Base-by-base conservation (phyloP, 2,113 vertebrate species). In the Morone saxatilis region DNA sequence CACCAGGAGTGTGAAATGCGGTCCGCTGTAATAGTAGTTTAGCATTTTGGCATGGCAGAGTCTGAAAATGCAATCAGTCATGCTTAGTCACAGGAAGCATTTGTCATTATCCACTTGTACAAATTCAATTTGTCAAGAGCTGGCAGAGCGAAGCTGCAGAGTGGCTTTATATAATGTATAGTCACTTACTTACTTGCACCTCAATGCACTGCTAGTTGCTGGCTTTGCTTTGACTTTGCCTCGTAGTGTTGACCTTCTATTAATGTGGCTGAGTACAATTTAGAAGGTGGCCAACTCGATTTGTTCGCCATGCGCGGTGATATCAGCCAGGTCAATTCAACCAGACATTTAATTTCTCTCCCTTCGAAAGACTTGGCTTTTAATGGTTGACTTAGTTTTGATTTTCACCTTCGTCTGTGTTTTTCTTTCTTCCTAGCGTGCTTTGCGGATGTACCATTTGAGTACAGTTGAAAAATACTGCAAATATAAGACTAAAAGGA, bases 31-130 rank as follows among this genome's bases (percentile, higher is more conserved):
- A 53, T 10, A 41, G 43, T 43, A 17, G 81, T 67, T 77, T 20
- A 76, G 22, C 14, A 43, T 57, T 72, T 51, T 74, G 66, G 6
- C 20, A 14, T 20, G 66, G 43, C 13, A 10, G 68, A 0, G 0
- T 73, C 85, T 75, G 47, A 71, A 66, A 75, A 78, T 20, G 5
- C 67, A 54, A 81, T 89, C 78, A 47, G 82, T 86, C 85, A 83
- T 76, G 67, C 69, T 87, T 63, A 54, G 65, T 87, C 61, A 76
- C 75, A 66, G 75, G 59, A 86, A 78, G 14, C 4, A 22, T 71
- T 79, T 86, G 50, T 87, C 79, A 85, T 86, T 63, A 80, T 36
- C 17, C 51, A 36, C 69, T 56, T 83, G 72, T 67, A 41, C 56
- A 80, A 66, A 74, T 86, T 86, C 61, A 71, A 70, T 91, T 88